These are phyloP conservation scores for Pluvianellus socialis DNA, from an alignment of 2,113 vertebrate genomes.

Conservation along the genomic window DNA sequence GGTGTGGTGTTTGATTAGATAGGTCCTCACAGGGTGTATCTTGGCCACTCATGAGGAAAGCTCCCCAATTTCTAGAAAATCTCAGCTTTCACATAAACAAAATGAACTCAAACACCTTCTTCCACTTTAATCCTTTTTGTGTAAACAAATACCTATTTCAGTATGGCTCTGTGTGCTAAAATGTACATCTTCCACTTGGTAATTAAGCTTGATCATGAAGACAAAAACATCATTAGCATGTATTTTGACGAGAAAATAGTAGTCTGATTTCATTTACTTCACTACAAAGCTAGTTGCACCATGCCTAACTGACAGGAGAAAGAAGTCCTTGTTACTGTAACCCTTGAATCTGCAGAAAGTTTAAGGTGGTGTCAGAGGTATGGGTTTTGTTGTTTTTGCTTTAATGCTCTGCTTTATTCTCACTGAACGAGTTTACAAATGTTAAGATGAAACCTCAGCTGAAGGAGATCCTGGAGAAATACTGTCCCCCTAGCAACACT, in stretches of 20 bases:
- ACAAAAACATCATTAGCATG: background rate
- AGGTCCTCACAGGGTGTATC: rapidly evolving
- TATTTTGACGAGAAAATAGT: background rate
- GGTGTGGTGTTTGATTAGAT: background rate
- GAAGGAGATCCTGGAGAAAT: conserved; percentile 17
- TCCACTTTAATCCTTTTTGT: background rate
- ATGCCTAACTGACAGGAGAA: background rate
- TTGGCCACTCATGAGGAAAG: background rate
- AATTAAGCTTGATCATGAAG: background rate
- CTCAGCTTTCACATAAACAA: background rate
- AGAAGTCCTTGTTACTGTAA: background rate
- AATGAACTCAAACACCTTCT: background rate
- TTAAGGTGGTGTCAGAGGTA: background rate
- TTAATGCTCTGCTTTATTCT: background rate
- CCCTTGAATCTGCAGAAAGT: background rate
- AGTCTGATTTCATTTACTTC: background rate
- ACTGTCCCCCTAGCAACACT: conserved; percentile 33
- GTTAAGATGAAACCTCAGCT: background rate
- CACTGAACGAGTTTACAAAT: background rate
- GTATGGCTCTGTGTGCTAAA: background rate
- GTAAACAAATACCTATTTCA: background rate
- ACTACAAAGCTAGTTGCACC: background rate
- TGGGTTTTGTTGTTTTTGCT: background rate
- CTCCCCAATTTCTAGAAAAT: background rate
- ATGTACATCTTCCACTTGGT: background rate